These are phyloP conservation scores for Solenopsis fugax DNA, from an alignment of 1,140 invertebrate species.

Conservation along the genomic window DNA sequence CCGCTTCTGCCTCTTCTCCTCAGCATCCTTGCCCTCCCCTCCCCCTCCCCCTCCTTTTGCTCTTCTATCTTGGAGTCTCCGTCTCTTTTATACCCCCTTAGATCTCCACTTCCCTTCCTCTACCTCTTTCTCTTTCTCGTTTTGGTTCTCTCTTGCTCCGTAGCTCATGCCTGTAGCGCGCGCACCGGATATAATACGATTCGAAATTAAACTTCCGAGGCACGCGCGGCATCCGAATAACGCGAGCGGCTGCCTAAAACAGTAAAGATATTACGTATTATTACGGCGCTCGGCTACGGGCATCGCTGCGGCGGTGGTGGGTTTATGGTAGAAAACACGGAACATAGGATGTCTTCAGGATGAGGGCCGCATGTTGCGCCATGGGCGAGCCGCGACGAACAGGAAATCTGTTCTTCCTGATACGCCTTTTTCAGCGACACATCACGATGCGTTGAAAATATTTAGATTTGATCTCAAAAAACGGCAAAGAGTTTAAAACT, in stretches of 20 bases:
- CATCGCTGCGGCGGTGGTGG: constrained; percentile 16
- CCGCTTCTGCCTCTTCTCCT: constrained; percentile 47
- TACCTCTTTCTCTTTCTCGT: constrained; percentile 36
- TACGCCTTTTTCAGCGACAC: neutral
- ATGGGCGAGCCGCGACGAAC: constrained; percentile 21
- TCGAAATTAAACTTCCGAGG: constrained; percentile 85
- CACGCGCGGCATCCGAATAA: constrained; percentile 84
- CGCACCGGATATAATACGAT: constrained; percentile 82
- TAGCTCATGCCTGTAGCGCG: constrained; percentile 62
- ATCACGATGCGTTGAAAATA: neutral
- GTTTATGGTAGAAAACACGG: constrained; percentile 56
- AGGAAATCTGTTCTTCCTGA: constrained; percentile 33
- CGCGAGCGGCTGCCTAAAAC: constrained; percentile 84
- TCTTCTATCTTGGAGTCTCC: constrained; percentile 29
- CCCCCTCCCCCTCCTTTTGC: constrained; percentile 1
- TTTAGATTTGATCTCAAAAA: neutral
- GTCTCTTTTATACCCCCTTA: constrained; percentile 56
- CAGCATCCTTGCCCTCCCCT: neutral
- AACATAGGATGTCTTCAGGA: constrained; percentile 24
- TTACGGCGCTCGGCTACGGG: constrained; percentile 81
- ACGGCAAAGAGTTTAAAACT: neutral
- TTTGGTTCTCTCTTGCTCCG: constrained; percentile 35
- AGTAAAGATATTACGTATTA: constrained; percentile 86
- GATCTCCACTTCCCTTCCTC: constrained; percentile 52
- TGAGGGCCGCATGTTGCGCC: constrained; percentile 12